These are phyloP conservation scores for Fundulus diaphanus DNA, from an alignment of 2,797 vertebrate genomes.

Conservation along the genomic window DNA sequence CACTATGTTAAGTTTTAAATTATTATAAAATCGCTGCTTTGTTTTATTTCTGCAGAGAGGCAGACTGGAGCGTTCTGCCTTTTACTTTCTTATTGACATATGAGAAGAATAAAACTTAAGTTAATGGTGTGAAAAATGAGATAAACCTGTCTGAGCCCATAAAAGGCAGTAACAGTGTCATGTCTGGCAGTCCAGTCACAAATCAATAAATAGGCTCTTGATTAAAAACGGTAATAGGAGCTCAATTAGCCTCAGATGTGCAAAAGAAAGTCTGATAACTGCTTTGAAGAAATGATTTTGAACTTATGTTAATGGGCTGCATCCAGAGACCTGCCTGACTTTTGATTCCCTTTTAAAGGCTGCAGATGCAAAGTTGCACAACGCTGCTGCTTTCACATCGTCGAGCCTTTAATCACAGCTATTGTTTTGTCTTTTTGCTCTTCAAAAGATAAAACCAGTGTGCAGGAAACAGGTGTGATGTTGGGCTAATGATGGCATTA, in stretches of 20 bases:
- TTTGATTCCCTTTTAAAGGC: slow-evolving; percentile 6
- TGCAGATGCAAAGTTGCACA: background rate
- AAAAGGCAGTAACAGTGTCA: background rate
- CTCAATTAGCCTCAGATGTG: background rate
- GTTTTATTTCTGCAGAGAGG: background rate
- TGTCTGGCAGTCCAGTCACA: background rate
- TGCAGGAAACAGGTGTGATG: background rate
- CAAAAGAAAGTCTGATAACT: background rate
- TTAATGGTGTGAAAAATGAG: background rate
- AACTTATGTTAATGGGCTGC: background rate
- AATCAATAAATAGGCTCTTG: background rate
- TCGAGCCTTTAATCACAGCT: slow-evolving; percentile 6
- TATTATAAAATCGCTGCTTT: too few species aligned
- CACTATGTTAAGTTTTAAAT: too few species aligned
- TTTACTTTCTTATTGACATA: too few species aligned
- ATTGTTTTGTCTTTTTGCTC: background rate
- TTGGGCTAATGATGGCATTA: background rate
- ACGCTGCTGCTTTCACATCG: background rate
- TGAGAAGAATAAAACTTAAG: background rate
- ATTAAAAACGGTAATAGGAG: background rate
- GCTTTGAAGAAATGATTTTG: background rate
- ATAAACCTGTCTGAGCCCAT: background rate
- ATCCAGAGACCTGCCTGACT: background rate
- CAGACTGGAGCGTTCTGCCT: background rate
- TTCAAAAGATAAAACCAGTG: slow-evolving; percentile 1